Base-by-base conservation (phyloP, 1,140 invertebrate genomes). In the Vollenhovia emeryi region DNA sequence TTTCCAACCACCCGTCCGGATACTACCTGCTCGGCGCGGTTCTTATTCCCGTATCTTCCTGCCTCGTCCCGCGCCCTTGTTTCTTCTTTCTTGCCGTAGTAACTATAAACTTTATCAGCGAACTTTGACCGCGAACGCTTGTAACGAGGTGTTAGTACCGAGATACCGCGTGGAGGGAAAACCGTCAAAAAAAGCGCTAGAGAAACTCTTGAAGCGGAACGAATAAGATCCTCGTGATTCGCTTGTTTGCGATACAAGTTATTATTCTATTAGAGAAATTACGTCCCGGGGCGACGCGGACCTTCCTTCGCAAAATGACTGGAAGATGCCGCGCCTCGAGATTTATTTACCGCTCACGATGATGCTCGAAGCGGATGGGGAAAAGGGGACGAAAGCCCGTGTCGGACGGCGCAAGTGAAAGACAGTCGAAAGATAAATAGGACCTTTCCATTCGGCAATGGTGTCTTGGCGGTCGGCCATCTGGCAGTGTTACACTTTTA, bases 391-490 rank as follows among this genome's bases (percentile, higher is more conserved):
- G 7, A 69, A 68, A 74, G 18, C 21, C 27, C 40, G 0, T 43
- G n/a, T n/a, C n/a, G 27, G 27, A 57, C 30, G 60, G 60, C 60
- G 52, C 71, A 86, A 86, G 59, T 45, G 36, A 57, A 71, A 45
- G 79, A 60, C 33, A 64, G 40, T 43, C 27, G 48, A 74, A 85
- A 76, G 87, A 87, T 90, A 90, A 90, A 90, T 90, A 90, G 80
- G 86, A 88, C 78, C 75, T 50, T 78, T 86, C 55, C 57, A 18
- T 68, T 69, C 86, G 78, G 87, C 89, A 86, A 90, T 88, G 80
- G 83, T 85, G 82, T 66, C 84, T 90, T 90, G 89, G 89, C 89
- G 48, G 45, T 59, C 33, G 18, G 89, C 89, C 89, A 90, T 89
- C 74, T 88, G 86, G 79, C 89, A 75, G 27, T 30, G 62, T 55